These are phyloP conservation scores for Erebia palarica DNA, from an alignment of 2,888 invertebrate genomes.

Conservation along the genomic window DNA sequence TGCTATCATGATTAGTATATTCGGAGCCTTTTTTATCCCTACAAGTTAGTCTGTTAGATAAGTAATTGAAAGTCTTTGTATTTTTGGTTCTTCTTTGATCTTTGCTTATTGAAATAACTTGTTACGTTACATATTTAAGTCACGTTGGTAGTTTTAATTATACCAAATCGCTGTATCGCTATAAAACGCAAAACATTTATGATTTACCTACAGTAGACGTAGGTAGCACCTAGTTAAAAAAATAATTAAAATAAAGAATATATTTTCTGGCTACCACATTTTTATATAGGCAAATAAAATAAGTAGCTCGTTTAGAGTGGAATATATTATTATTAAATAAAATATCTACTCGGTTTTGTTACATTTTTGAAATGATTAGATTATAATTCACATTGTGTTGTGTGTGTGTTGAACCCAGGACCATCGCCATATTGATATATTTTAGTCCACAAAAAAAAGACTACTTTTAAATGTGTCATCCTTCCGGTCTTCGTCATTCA, in stretches of 20 bases:
- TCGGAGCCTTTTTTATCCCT: no score
- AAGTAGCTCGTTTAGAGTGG: background rate
- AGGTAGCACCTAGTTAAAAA: background rate
- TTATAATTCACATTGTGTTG: no score
- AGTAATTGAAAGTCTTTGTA: no score
- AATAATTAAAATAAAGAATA: background rate
- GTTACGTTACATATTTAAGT: background rate
- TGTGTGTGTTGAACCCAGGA: no score
- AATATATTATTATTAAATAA: background rate
- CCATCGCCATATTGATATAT: no score
- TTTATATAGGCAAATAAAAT: background rate
- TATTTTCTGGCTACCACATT: background rate
- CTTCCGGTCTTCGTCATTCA: background rate
- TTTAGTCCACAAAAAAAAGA: no score
- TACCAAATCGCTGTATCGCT: background rate
- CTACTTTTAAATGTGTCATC: background rate
- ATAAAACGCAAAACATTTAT: constrained; percentile 1
- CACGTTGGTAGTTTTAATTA: background rate
- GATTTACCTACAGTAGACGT: no score
- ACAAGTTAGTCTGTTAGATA: no score
- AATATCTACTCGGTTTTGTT: no score
- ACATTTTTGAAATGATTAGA: no score
- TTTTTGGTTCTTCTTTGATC: background rate
- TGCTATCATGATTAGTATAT: background rate
- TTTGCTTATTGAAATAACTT: background rate